Evolutionary conservation across 2,797 vertebrate genomes (phyloP), one percentile per base, ranked within the genome.

Genomic region (Limosa lapponica): DNA sequence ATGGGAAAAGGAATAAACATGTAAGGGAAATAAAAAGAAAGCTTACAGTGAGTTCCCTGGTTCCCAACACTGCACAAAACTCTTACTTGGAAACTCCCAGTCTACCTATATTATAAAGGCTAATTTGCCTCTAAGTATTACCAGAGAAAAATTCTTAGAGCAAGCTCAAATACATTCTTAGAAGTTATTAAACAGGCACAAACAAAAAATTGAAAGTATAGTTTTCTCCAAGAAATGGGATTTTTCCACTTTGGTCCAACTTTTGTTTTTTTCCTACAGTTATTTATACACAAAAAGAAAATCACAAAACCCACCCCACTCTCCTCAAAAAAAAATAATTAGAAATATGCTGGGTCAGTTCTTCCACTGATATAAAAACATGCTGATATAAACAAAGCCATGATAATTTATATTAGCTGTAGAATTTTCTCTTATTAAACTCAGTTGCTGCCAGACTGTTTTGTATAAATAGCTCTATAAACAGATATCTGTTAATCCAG

Each of bases 401-500:
- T 13, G 28, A 72, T 51, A 67, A 93, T 79, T 94, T 90, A 57
- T 49, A 72, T 69, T 46, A 87, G 80, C 80, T 81, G 88, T 28
- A 90, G 62, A 90, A 79, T 79, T 82, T 79, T 89, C 66, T 83
- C 37, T 57, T 78, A 54, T 27, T 91, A 51, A 88, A 93, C 54
- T 91, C 72, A 32, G 62, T 85, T 84, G 25, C 81, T 87, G 75
- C 36, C 81, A 95, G 65, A 84, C 19, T 43, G 24, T 81, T 91
- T 82, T 77, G 74, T 77, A 94, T 84, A 84, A 96, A 84, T 14
- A 94, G 39, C 48, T 73, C 70, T 89, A 74, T 69, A 95, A 93
- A 92, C 58, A 92, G 49, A 24, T 27, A 32, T 49, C 55, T 85
- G 36, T 59, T 89, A 85, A 93, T 77, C 72, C 48, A 85, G 37